phyloP scores from a whole-genome alignment of 2,113 vertebrate genomes.

The Aspiorhynchus laticeps region DNA sequence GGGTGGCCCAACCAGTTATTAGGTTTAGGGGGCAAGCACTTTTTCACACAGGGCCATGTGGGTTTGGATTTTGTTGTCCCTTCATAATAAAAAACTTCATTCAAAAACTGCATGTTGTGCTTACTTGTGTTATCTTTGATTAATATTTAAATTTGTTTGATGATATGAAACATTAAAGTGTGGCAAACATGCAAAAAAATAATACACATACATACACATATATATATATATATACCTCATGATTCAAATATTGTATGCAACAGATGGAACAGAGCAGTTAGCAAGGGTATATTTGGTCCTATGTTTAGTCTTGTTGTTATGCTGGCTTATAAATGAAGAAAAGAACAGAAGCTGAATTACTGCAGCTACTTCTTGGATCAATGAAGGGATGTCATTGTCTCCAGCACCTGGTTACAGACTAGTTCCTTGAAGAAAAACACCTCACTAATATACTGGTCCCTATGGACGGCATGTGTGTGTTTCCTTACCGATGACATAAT shows the following conservation, averaged over 20 bases:
- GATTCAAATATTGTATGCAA: background rate
- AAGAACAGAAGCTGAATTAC: background rate
- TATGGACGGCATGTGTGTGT: background rate
- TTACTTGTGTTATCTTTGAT: too few relatives aligned
- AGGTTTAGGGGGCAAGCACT: too few relatives aligned
- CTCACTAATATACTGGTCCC: slow-evolving; percentile 1
- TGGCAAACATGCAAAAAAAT: too few relatives aligned
- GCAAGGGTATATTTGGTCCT: background rate
- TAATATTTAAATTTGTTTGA: too few relatives aligned
- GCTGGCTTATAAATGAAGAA: slow-evolving; percentile 14
- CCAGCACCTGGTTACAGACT: background rate
- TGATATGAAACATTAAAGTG: too few relatives aligned
- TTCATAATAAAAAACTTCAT: too few relatives aligned
- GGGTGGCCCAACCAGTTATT: too few relatives aligned
- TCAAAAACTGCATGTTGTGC: too few relatives aligned
- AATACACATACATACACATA: too few relatives aligned
- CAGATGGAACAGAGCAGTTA: background rate
- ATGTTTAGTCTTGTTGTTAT: slow-evolving; percentile 10
- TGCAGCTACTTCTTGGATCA: background rate
- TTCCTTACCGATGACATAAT: slow-evolving; percentile 16
- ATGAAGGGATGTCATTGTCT: background rate
- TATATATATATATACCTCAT: too few relatives aligned
- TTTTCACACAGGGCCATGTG: too few relatives aligned
- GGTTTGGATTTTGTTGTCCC: too few relatives aligned
- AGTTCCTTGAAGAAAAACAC: slow-evolving; percentile 19